These are phyloP conservation scores for Gymnogyps californianus DNA, from an alignment of 2,113 vertebrate species.

Conservation along the genomic window DNA sequence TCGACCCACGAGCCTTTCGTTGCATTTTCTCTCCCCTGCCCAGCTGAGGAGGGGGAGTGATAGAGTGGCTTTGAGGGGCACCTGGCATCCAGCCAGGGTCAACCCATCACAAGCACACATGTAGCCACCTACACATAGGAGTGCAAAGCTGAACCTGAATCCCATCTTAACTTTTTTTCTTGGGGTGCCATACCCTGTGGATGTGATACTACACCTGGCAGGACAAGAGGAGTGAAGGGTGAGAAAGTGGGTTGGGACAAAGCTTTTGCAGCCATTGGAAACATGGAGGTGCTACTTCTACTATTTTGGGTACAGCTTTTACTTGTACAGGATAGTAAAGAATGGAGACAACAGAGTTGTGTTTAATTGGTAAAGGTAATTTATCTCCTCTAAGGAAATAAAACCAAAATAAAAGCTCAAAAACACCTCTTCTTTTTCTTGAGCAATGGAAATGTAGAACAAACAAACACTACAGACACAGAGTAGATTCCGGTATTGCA, in stretches of 20 bases:
- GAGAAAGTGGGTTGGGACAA: neutral
- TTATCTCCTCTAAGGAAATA: neutral
- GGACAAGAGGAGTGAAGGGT: neutral
- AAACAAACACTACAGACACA: neutral
- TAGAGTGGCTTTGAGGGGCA: neutral
- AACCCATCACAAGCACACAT: neutral
- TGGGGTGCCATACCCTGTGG: too few relatives aligned
- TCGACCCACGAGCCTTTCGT: too few relatives aligned
- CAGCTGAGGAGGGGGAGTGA: neutral
- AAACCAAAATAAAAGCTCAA: neutral
- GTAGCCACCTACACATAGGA: neutral
- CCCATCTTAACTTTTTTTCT: neutral
- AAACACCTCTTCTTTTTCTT: neutral
- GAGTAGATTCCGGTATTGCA: neutral
- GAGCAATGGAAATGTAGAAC: neutral
- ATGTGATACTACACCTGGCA: neutral
- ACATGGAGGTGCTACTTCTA: neutral
- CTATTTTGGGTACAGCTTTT: neutral
- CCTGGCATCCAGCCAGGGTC: neutral
- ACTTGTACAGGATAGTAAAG: neutral
- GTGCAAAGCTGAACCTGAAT: neutral
- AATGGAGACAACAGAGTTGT: neutral
- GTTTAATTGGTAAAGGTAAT: neutral
- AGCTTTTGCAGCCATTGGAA: neutral
- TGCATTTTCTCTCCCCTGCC: too few relatives aligned